Evolutionary conservation across 1,140 invertebrate genomes (phyloP).

Genomic region (Luehdorfia chinensis): DNA sequence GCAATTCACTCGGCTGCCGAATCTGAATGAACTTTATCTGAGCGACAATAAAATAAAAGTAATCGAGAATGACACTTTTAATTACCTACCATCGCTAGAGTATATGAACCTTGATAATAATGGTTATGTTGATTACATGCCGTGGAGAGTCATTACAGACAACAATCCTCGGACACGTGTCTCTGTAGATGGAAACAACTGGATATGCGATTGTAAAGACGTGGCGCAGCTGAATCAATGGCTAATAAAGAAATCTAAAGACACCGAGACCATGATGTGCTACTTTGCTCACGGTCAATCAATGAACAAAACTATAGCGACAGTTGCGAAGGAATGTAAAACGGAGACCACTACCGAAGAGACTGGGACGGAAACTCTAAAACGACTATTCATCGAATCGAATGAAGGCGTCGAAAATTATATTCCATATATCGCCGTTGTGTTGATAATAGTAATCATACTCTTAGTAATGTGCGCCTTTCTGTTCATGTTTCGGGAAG

Average conservation of each 20-base stretch:
- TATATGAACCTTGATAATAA: constrained; percentile 89
- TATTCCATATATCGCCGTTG: constrained; percentile 88
- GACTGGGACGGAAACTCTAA: constrained; percentile 75
- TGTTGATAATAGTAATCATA: constrained; percentile 84
- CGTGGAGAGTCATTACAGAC: constrained; percentile 81
- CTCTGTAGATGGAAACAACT: constrained; percentile 83
- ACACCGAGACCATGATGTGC: constrained; percentile 70
- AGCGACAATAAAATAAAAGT: constrained; percentile 86
- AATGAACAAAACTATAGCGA: constrained; percentile 71
- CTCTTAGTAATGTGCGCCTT: constrained; percentile 86
- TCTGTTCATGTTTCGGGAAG: constrained; percentile 89
- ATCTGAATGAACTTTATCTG: constrained; percentile 87
- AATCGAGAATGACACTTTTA: constrained; percentile 88
- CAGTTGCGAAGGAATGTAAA: constrained; percentile 70
- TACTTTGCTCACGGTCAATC: constrained; percentile 65
- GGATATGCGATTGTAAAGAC: constrained; percentile 85
- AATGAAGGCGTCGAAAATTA: constrained; percentile 80
- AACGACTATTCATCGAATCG: constrained; percentile 74
- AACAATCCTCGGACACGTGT: constrained; percentile 78
- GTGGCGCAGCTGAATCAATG: constrained; percentile 81
- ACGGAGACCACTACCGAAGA: constrained; percentile 66
- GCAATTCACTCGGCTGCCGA: constrained; percentile 85
- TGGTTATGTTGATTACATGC: constrained; percentile 85
- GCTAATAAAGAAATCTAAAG: constrained; percentile 75
- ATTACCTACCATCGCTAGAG: constrained; percentile 84